phyloP scores from a whole-genome alignment of 37 sponge, comb jelly and placozoan genomes.

The Geodia barretti region DNA sequence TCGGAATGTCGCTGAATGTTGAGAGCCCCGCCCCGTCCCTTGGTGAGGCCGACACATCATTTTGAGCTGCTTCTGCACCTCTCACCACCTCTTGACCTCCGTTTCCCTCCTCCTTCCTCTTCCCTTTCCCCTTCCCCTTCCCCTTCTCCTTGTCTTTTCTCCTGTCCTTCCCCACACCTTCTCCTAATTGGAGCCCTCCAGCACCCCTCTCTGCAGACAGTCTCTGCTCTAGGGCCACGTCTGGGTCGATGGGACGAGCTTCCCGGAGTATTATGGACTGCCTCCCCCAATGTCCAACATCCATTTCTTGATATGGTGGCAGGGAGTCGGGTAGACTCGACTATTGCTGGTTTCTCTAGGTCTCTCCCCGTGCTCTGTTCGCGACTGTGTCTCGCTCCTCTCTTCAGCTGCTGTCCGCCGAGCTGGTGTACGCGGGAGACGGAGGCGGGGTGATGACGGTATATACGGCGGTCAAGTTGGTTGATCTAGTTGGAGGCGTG shows the following conservation, averaged over 20 bases:
- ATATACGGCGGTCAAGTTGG: no score
- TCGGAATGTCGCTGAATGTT: not conserved
- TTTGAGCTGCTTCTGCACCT: not conserved
- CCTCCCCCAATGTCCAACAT: slow-evolving; percentile 4
- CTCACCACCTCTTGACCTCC: not conserved
- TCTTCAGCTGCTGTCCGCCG: no score
- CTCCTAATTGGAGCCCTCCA: not conserved
- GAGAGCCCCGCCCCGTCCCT: not conserved
- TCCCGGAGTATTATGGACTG: not conserved
- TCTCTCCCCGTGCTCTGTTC: no score
- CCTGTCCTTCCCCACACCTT: not conserved
- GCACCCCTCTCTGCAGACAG: not conserved
- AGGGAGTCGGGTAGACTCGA: no score
- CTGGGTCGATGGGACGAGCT: not conserved
- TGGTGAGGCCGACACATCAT: not conserved
- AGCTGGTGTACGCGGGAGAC: no score
- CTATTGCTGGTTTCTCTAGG: no score
- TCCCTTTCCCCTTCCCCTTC: not conserved
- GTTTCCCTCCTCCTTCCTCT: not conserved
- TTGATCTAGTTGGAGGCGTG: no score
- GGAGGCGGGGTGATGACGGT: no score
- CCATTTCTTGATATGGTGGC: no score
- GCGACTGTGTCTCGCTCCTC: no score
- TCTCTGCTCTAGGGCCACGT: not conserved
- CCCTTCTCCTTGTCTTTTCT: not conserved